Evolutionary conservation across 2,797 vertebrate genomes (phyloP).

Genomic region (Acrossocheilus wenchowensis): DNA sequence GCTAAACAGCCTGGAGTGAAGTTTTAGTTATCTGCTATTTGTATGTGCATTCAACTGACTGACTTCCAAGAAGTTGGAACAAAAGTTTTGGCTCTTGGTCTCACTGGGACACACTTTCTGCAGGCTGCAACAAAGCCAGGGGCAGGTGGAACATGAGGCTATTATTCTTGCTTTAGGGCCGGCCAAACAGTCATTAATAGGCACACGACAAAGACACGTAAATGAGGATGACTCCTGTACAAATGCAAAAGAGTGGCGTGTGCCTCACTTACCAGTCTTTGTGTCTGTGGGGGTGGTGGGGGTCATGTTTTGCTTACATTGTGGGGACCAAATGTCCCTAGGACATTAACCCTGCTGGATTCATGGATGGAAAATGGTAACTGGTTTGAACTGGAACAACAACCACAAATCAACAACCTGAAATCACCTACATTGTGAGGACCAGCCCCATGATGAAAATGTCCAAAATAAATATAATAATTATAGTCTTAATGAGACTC

Average conservation of each 20-base stretch:
- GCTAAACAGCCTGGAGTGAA: not conserved
- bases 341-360: not conserved
- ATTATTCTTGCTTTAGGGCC: constrained; percentile 62
- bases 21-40: not conserved
- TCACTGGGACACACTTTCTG: not conserved
- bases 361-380: not conserved
- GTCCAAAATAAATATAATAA: not conserved
- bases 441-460: not conserved
- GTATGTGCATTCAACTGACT: not conserved
- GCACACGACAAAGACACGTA: constrained; percentile 68
- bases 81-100: constrained; percentile 25
- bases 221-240: constrained; percentile 62
- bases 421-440: not conserved
- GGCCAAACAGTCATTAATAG: constrained; percentile 57
- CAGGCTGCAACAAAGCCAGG: constrained; percentile 51
- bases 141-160: constrained; percentile 72
- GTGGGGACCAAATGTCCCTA: not conserved
- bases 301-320: constrained; percentile 12
- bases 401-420: not conserved
- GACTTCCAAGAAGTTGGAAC: not conserved
- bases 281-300: not conserved
- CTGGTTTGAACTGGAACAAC: not conserved
- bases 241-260: constrained; percentile 67
- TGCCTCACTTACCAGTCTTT: constrained; percentile 59
- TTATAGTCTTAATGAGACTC: not conserved